Conservation (phyloP, 1,140 invertebrate species). For the Gryon sp. region DNA sequence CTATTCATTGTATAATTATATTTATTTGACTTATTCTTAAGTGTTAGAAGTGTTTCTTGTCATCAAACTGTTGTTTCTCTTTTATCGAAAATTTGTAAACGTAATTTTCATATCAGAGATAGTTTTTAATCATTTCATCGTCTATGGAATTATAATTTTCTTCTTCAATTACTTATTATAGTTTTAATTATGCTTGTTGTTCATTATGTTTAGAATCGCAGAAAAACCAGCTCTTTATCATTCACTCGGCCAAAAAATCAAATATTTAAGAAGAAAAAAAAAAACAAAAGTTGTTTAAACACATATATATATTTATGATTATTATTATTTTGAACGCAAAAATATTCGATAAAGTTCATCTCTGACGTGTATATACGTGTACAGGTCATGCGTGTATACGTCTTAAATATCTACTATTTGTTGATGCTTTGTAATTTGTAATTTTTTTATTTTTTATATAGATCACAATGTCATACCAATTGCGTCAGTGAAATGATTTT, state of each 20-base stretch:
- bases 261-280: background rate
- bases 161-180: too few relatives aligned
- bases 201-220: constrained; percentile 22
- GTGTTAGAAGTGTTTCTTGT: constrained; percentile 64
- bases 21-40: constrained; percentile 68
- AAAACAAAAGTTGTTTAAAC: background rate
- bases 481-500: constrained; percentile 73
- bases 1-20: constrained; percentile 58
- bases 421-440: constrained; percentile 76
- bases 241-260: too few relatives aligned
- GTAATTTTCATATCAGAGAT: constrained; percentile 42
- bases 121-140: too few relatives aligned
- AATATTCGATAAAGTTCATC: constrained; percentile 47
- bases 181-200: constrained; percentile 33
- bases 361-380: constrained; percentile 57
- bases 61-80: constrained; percentile 25
- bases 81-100: constrained; percentile 53
- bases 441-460: constrained; percentile 60
- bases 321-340: constrained; percentile 15
- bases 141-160: too few relatives aligned
- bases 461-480: constrained; percentile 78
- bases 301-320: too few relatives aligned
- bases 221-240: too few relatives aligned
- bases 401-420: constrained; percentile 76
- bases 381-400: constrained; percentile 63